These are phyloP conservation scores for Notarius lentiginosus DNA, from an alignment of 2,113 vertebrate species.

Conservation along the genomic window DNA sequence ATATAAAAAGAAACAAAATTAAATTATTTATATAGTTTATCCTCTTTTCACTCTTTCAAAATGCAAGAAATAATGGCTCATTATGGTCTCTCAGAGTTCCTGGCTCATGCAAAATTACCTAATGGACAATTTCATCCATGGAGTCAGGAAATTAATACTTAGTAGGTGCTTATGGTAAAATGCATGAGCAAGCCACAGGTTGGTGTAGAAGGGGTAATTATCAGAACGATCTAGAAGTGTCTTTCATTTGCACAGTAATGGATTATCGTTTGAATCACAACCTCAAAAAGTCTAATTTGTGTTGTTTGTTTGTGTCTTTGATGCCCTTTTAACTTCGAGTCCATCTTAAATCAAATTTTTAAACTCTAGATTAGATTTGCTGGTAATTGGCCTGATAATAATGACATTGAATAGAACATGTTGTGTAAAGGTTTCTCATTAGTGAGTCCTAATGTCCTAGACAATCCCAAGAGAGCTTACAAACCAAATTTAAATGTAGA, in stretches of 20 bases:
- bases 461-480: conserved; percentile 62
- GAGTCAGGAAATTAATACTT: conserved; percentile 21
- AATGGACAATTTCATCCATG: conserved; percentile 25
- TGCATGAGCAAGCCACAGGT: conserved; percentile 15
- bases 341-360: conserved; percentile 40
- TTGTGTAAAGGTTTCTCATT: conserved; percentile 56
- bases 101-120: conserved; percentile 46
- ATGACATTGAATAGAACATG: conserved; percentile 51
- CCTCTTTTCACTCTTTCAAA: background rate
- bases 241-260: conserved; percentile 25
- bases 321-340: conserved; percentile 35
- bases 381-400: conserved; percentile 55
- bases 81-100: conserved; percentile 27
- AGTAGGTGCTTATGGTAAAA: conserved; percentile 37
- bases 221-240: conserved; percentile 7
- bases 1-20: background rate
- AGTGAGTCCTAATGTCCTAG: conserved; percentile 63
- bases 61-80: conserved; percentile 38
- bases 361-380: conserved; percentile 41
- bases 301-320: conserved; percentile 33
- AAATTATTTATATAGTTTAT: background rate
- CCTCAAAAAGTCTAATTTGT: background rate
- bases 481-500: conserved; percentile 66
- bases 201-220: conserved; percentile 37
- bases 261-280: conserved; percentile 2